A percentile compares a stretch with the other conserved stretches of the same genome.
phyloP scores from a whole-genome alignment of 1,140 invertebrate genomes.

The Pogonomyrmex barbatus region DNA sequence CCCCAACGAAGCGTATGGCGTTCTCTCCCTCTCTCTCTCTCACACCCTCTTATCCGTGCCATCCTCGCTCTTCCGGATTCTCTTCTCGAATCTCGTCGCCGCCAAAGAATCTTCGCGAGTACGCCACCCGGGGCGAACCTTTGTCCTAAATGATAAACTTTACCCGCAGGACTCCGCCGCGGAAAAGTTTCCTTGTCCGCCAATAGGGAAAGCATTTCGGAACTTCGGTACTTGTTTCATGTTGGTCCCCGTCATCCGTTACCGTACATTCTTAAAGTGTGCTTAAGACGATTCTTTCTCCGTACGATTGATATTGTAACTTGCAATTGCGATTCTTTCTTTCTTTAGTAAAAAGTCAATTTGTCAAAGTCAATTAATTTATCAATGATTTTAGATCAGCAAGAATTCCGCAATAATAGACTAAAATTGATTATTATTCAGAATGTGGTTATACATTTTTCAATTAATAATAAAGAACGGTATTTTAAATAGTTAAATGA shows the following conservation, averaged over 20 bases:
- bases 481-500: background rate
- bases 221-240: conserved; percentile 70
- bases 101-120: conserved; percentile 52
- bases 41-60: background rate
- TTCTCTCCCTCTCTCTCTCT: background rate
- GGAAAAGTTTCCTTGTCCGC: conserved; percentile 78
- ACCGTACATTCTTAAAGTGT: conserved; percentile 13
- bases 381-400: background rate
- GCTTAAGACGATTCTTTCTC: background rate
- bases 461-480: background rate
- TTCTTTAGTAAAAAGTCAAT: conserved; percentile 5
- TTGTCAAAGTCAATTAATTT: conserved; percentile 3
- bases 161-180: conserved; percentile 72
- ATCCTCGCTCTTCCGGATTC: background rate
- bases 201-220: conserved; percentile 80
- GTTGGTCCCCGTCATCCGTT: conserved; percentile 17
- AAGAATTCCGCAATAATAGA: background rate
- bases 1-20: conserved; percentile 22
- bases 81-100: conserved; percentile 41
- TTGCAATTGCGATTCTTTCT: background rate
- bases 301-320: background rate
- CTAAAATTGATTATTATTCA: background rate
- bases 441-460: background rate
- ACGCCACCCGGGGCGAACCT: conserved; percentile 71
- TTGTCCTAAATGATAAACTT: conserved; percentile 83